Evolutionary conservation across 2,113 vertebrate species (phyloP).

Genomic region (Embiotoca jacksoni): DNA sequence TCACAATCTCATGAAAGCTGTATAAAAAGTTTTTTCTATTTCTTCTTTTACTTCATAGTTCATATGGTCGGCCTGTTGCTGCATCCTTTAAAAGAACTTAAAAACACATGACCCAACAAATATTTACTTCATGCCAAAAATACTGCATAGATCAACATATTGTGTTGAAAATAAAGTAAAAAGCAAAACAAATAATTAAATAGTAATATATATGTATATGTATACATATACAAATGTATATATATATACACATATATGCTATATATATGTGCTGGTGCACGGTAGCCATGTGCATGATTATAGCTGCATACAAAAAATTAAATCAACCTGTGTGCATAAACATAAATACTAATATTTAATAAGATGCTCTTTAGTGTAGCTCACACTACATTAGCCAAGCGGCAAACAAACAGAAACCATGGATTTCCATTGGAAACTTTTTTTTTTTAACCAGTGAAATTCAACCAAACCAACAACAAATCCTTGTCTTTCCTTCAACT

Average conservation of each 20-base stretch:
- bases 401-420: too few species aligned
- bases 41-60: too few species aligned
- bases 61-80: not conserved
- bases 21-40: not conserved
- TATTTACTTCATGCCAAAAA: constrained; percentile 44
- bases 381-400: too few species aligned
- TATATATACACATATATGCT: constrained; percentile 36
- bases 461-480: too few species aligned
- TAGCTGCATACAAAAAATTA: constrained; percentile 23
- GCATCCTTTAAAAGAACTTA: constrained; percentile 18
- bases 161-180: constrained; percentile 20
- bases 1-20: not conserved
- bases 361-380: too few species aligned
- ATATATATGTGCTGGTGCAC: constrained; percentile 62
- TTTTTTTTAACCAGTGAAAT: too few species aligned
- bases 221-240: constrained; percentile 43
- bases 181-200: constrained; percentile 38
- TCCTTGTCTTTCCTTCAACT: too few species aligned
- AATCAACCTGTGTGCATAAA: constrained; percentile 53
- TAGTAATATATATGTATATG: constrained; percentile 14
- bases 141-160: constrained; percentile 64
- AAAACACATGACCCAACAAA: constrained; percentile 21
- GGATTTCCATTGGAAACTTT: too few species aligned
- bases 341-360: constrained; percentile 47
- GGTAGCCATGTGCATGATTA: constrained; percentile 37